Evolutionary conservation across 2,797 vertebrate species (phyloP), one percentile per base, ranked within the genome.

Genomic region (Sebastes nivosus): DNA sequence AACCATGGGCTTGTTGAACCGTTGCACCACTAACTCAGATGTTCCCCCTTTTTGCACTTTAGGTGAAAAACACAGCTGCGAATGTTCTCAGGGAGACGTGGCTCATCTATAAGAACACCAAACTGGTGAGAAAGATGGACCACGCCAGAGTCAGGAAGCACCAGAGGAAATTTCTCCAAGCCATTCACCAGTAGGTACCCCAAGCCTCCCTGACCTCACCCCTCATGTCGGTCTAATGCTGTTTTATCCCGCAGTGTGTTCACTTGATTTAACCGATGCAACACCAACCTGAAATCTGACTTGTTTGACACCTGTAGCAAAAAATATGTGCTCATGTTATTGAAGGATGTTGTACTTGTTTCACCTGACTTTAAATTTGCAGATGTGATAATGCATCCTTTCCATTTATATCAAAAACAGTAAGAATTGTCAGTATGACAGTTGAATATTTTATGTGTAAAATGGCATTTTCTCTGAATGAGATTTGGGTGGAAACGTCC

Each of bases 41-140:
- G 52, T 22, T 54, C 10, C n/a, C 4, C 6, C 30, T 32, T 50
- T 85, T 79, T 68, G 22, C 10, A 3, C 85, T 76, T 84, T 90
- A 99, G 99, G 99, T 99, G 92, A 99, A 99, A 97, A 99, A 99
- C 89, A 99, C 99, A 95, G 99, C 99, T 89, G 98, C 99, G 94
- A 99, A 99, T 92, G 99, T 99, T 97, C 98, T 99, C 99, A 99
- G 99, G 98, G 99, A 99, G 98, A 99, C 98, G 85, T 99, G 99
- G 99, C 97, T 99, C 95, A 99, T 99, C 96, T 99, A 99, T 94
- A 99, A 99, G 96, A 99, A 97, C 87, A 99, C 98, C 94, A 99
- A 99, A 93, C 96, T 99, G 88, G 98, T 99, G 89, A 97, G 99
- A 95, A 99, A 99, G 95, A 98, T 99, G 96, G 99, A 99, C 95